These are phyloP conservation scores for Macropus fuliginosus DNA, from an alignment of 2,797 vertebrate genomes.

Conservation along the genomic window DNA sequence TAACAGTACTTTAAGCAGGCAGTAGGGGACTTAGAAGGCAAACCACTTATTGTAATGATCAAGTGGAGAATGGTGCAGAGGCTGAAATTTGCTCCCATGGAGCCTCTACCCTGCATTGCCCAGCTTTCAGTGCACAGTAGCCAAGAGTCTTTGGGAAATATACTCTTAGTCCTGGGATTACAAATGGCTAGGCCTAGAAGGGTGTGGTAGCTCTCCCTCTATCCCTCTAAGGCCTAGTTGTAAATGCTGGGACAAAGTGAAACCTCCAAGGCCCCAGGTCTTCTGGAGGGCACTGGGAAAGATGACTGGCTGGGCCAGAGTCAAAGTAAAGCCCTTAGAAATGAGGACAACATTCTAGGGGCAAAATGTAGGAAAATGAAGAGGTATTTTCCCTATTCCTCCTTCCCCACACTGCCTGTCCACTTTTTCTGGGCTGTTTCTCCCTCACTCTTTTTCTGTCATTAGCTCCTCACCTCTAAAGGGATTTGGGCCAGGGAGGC, in stretches of 20 bases:
- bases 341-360: no score
- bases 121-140: neutral
- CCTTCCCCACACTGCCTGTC: neutral
- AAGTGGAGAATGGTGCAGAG: neutral
- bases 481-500: no score
- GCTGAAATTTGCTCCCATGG: rapidly evolving
- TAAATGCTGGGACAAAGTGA: neutral
- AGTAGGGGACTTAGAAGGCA: conserved; percentile 18
- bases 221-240: neutral
- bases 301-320: neutral
- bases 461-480: no score
- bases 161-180: neutral
- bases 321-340: neutral
- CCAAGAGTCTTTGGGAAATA: neutral
- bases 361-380: neutral
- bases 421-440: rapidly evolving
- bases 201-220: no score
- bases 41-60: rapidly evolving
- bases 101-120: rapidly evolving
- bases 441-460: neutral
- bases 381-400: neutral
- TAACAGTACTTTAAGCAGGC: neutral
- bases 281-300: neutral
- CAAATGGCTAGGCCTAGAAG: neutral
- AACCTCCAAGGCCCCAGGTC: neutral